These are phyloP conservation scores for Eumaeus atala DNA, from an alignment of 1,140 invertebrate genomes.

Conservation along the genomic window DNA sequence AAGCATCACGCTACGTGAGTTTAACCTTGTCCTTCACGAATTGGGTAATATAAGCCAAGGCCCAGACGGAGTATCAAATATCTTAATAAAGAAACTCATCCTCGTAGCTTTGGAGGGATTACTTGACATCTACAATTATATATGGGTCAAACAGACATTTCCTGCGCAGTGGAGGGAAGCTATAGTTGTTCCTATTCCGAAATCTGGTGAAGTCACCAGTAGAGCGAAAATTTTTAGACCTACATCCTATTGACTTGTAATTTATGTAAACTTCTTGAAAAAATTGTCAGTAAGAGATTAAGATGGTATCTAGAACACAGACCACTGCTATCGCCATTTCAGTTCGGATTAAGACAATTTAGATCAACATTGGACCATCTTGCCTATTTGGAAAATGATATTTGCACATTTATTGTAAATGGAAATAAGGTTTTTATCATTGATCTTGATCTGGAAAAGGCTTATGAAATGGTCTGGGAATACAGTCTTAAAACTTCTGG, in stretches of 20 bases:
- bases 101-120: background rate
- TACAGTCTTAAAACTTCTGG: constrained; percentile 21
- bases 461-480: constrained; percentile 32
- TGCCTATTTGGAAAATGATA: too few species aligned
- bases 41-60: background rate
- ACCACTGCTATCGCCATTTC: constrained; percentile 18
- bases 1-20: background rate
- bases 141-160: background rate
- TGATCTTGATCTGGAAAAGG: constrained; percentile 27
- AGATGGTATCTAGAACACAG: constrained; percentile 28
- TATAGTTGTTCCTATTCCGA: background rate
- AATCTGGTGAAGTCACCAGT: constrained; percentile 18
- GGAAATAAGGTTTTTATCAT: constrained; percentile 19
- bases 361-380: constrained; percentile 22
- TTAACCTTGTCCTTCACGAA: background rate
- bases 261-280: constrained; percentile 30
- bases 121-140: background rate
- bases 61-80: background rate
- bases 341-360: constrained; percentile 25
- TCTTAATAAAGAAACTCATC: constrained; percentile 1
- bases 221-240: constrained; percentile 24
- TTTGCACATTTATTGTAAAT: constrained; percentile 23
- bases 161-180: background rate
- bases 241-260: constrained; percentile 28
- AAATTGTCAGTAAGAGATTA: constrained; percentile 28